Conservation (phyloP, 2,113 vertebrate species). For the Ginglymostoma cirratum region DNA sequence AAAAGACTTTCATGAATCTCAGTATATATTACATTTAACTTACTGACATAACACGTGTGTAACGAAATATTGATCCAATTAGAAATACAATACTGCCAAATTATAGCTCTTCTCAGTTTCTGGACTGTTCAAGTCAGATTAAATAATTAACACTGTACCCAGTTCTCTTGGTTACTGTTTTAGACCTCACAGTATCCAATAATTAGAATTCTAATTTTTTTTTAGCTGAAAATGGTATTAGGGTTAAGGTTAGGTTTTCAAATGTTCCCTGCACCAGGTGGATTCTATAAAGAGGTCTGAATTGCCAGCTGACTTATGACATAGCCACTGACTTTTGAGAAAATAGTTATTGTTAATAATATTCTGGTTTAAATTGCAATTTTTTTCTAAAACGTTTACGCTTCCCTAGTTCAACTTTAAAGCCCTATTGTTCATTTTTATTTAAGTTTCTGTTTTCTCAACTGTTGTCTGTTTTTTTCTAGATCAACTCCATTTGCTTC, state of each 20-base stretch:
- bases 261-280: not conserved
- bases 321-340: not conserved
- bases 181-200: not conserved
- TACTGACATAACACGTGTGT: conserved; percentile 3
- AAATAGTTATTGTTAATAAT: not conserved
- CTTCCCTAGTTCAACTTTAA: not conserved
- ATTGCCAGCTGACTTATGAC: not conserved
- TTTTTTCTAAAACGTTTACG: not conserved
- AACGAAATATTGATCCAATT: conserved; percentile 13
- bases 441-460: not conserved
- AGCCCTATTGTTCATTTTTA: too few species aligned
- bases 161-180: not conserved
- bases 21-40: not conserved
- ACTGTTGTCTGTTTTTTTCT: not conserved
- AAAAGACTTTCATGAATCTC: not conserved
- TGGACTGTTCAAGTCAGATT: not conserved
- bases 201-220: not conserved
- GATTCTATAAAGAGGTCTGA: not conserved
- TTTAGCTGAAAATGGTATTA: not conserved
- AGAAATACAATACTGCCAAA: not conserved
- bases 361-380: not conserved
- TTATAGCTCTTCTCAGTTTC: not conserved
- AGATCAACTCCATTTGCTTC: not conserved
- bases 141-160: not conserved
- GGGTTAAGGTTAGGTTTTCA: not conserved